Base-by-base conservation (phyloP, 2,113 vertebrate species). In the Pyxicephalus adspersus region DNA sequence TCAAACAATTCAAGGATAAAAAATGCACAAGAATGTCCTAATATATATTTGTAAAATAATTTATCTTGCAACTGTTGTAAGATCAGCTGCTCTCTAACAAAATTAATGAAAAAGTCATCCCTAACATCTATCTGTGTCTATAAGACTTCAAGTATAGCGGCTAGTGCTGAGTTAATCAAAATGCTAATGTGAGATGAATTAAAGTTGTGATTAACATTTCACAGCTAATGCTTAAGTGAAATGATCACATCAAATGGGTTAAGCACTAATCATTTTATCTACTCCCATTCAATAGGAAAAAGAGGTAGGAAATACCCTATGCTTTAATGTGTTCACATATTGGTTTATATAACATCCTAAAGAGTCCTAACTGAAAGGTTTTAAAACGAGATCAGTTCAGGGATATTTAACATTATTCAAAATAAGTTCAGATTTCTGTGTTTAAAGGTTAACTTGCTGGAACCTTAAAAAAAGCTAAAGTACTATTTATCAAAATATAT, bases 181-280 rank as follows among this genome's bases (percentile, higher is more conserved):
- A 97, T 98, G 96, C 95, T 95, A 97, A 96, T 97, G 95, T 92
- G 90, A 92, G 94, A 95, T 95, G 97, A 97, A 97, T 97, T 97
- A 97, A 96, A 97, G 95, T 97, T 96, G 95, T 97, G 96, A 97
- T 97, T 97, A 97, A 96, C 96, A 97, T 96, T 97, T 96, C 95
- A 96, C 95, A 96, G 96, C 96, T 96, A 95, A 95, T 94, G 94
- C 92, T 95, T 95, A 92, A 96, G 92, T 95, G 95, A 95, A 95
- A 94, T 95, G 93, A 96, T 95, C 94, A 94, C 91, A 94, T 93
- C 70, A 91, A 92, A 90, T 94, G 91, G 93, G 93, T 94, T 94
- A 94, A 95, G 93, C 92, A 94, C 95, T 95, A 95, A 91, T 93
- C 91, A 94, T 94, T 93, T 94, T 90, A 92, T 92, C 86, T 84